Percentiles rank a stretch among this genome's conserved stretches.
Conservation (phyloP, 2,113 vertebrate genomes). For the Halcyon senegalensis region DNA sequence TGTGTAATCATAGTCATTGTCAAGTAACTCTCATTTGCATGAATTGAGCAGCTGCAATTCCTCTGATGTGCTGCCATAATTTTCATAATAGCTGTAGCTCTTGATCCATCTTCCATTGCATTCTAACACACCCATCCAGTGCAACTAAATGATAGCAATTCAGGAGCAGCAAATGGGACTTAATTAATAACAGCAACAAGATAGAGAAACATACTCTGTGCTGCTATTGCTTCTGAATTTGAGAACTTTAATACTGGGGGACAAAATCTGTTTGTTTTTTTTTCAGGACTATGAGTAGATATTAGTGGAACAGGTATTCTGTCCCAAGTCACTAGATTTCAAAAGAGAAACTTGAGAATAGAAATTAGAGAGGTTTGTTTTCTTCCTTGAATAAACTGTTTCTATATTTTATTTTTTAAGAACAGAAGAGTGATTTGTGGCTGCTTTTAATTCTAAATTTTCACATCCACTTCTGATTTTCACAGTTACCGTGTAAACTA, state of each 20-base stretch:
- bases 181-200: conserved; percentile 53
- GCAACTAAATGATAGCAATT: conserved; percentile 13
- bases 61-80: conserved; percentile 46
- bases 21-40: conserved; percentile 35
- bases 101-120: conserved; percentile 36
- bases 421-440: background rate
- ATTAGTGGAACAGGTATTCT: background rate
- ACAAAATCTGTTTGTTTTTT: background rate
- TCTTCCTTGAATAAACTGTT: background rate
- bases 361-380: background rate
- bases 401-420: background rate
- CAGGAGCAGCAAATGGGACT: background rate
- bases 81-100: conserved; percentile 43
- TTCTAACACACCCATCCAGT: background rate
- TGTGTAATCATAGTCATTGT: conserved; percentile 54
- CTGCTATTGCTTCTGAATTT: background rate
- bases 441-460: background rate
- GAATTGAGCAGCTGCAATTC: conserved; percentile 45
- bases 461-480: background rate
- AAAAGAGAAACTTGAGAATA: background rate
- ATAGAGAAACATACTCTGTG: background rate
- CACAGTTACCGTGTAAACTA: background rate
- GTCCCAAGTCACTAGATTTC: background rate
- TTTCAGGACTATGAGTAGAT: background rate
- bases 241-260: background rate